A percentile compares a stretch with the other conserved stretches of the same genome.
phyloP scores from a whole-genome alignment of 1,140 invertebrate species.

The Cryptotermes secundus region DNA sequence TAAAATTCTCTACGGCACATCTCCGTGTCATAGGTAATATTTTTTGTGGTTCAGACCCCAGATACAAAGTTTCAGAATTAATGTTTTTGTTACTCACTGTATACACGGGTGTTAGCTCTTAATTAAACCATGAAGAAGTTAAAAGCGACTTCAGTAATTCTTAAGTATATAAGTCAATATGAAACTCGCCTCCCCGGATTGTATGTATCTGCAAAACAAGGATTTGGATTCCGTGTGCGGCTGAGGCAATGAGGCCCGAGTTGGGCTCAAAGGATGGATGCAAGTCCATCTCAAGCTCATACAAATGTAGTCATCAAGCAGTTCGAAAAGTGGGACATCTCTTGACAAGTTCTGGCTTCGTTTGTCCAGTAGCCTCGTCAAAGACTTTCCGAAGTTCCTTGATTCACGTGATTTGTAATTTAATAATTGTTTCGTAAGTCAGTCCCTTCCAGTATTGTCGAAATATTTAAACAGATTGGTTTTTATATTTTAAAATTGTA shows the following conservation, averaged over 20 bases:
- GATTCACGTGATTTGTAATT: too few species aligned
- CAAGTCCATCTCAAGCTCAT: neutral
- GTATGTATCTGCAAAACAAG: neutral
- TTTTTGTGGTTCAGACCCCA: too few species aligned
- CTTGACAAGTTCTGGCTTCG: too few species aligned
- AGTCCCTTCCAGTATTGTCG: too few species aligned
- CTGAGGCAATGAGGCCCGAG: neutral
- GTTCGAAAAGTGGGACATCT: too few species aligned
- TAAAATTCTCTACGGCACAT: too few species aligned
- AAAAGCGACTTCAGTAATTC: neutral
- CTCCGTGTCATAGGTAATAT: too few species aligned
- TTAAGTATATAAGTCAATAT: conserved; percentile 19
- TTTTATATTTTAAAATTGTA: too few species aligned
- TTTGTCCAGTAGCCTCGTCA: too few species aligned
- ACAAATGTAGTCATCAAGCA: neutral
- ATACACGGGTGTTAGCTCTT: neutral
- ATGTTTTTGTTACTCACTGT: neutral
- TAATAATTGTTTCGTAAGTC: too few species aligned
- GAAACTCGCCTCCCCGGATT: neutral
- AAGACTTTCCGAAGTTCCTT: too few species aligned
- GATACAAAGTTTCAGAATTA: neutral
- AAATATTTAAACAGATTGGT: too few species aligned
- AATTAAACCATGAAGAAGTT: conserved; percentile 18
- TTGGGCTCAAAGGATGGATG: neutral
- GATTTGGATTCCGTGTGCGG: conserved; percentile 2